phyloP scores from a whole-genome alignment of 64 coral and sea anemone genomes.

The Montipora capricornis region DNA sequence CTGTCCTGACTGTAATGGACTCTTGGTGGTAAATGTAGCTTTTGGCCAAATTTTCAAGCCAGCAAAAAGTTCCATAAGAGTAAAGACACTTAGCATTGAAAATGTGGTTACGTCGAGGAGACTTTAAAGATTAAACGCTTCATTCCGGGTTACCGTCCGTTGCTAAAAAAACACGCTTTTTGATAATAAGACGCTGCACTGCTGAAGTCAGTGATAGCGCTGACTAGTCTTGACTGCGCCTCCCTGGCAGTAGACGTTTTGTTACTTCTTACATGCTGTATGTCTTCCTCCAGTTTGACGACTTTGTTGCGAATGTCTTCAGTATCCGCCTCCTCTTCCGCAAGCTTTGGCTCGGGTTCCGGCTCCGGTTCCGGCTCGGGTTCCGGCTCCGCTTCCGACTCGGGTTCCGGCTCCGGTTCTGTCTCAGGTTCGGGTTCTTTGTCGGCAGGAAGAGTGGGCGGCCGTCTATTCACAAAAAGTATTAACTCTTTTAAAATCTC shows the following conservation, averaged over 20 bases:
- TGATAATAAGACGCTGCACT: no score
- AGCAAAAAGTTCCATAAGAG: no score
- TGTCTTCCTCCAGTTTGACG: conserved; percentile 78
- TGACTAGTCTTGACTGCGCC: background rate
- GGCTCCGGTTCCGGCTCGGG: conserved; percentile 43
- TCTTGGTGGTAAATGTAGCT: no score
- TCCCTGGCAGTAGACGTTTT: background rate
- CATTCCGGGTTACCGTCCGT: no score
- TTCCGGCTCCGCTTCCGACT: no score
- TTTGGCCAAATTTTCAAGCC: no score
- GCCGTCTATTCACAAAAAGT: background rate
- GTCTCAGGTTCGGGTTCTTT: conserved; percentile 33
- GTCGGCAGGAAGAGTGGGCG: background rate
- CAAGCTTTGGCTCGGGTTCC: conserved; percentile 24
- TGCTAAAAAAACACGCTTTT: no score
- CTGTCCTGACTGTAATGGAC: no score
- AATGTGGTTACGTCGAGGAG: no score
- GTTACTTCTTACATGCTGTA: conserved; percentile 68
- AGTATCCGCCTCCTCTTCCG: conserved; percentile 51
- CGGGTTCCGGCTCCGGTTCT: background rate
- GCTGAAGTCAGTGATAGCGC: no score
- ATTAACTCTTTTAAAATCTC: background rate
- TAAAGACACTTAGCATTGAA: no score
- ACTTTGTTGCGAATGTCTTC: conserved; percentile 74
- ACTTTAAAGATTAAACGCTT: no score